Percentiles rank a stretch among this genome's conserved stretches.
Conservation (phyloP, 1,140 invertebrate genomes). For the Panagrolaimus sp. region DNA sequence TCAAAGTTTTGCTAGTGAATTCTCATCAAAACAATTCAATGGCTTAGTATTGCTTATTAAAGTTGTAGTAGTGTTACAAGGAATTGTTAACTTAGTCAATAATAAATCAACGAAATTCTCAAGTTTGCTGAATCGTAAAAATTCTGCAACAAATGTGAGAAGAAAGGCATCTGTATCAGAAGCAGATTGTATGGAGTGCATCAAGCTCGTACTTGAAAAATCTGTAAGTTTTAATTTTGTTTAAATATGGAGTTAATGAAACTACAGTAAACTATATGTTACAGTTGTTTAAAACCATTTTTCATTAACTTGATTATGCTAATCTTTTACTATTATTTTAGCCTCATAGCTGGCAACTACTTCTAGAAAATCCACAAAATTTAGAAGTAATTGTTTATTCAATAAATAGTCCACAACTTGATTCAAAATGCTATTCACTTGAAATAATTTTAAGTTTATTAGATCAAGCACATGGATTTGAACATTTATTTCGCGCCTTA, state of each 20-base stretch:
- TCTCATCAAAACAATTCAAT: slow-evolving; percentile 27
- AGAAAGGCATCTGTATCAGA: slow-evolving; percentile 39
- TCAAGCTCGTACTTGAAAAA: slow-evolving; percentile 40
- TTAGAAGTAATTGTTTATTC: slow-evolving; percentile 41
- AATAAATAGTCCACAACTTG: slow-evolving; percentile 41
- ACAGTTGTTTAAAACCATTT: too few relatives aligned
- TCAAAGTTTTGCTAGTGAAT: slow-evolving; percentile 27
- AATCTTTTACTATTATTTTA: slow-evolving; percentile 1
- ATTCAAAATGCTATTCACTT: slow-evolving; percentile 44
- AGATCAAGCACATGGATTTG: slow-evolving; percentile 38
- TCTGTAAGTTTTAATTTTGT: slow-evolving; percentile 21
- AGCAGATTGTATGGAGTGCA: slow-evolving; percentile 42
- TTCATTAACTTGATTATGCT: too few relatives aligned
- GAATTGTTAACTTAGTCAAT: slow-evolving; percentile 32
- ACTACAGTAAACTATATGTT: too few relatives aligned
- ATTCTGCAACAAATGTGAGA: slow-evolving; percentile 29
- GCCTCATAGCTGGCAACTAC: slow-evolving; percentile 18
- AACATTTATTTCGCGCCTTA: slow-evolving; percentile 29
- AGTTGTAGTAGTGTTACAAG: slow-evolving; percentile 38
- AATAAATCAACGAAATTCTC: slow-evolving; percentile 31
- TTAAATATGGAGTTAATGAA: too few relatives aligned
- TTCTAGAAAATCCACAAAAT: slow-evolving; percentile 36
- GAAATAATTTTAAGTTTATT: slow-evolving; percentile 38
- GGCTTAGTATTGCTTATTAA: slow-evolving; percentile 36
- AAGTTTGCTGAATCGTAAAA: slow-evolving; percentile 31